Evolutionary conservation across 2,113 vertebrate species (phyloP).

Genomic region (Myiozetetes cayanensis): DNA sequence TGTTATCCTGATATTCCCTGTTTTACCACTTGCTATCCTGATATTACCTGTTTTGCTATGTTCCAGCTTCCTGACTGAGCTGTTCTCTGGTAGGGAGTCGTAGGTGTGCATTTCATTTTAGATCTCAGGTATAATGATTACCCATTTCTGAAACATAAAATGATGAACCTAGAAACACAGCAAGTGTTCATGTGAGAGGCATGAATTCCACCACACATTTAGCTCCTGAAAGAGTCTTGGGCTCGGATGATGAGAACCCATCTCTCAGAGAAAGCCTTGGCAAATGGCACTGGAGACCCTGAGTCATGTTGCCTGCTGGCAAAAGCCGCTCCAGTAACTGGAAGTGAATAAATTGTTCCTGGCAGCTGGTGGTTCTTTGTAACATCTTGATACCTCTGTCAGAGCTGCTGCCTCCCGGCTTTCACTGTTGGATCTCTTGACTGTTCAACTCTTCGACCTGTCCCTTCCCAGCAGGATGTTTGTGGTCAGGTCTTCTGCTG

Average conservation of each 20-base stretch:
- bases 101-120: background rate
- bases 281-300: background rate
- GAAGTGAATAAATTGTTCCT: background rate
- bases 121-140: background rate
- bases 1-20: background rate
- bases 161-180: background rate
- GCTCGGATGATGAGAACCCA: background rate
- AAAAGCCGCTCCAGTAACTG: background rate
- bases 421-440: background rate
- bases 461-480: background rate
- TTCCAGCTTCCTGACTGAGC: background rate
- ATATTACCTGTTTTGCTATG: background rate
- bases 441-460: background rate
- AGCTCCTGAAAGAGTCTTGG: background rate
- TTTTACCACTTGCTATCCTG: background rate
- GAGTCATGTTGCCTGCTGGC: background rate
- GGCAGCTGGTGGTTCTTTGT: background rate
- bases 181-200: background rate
- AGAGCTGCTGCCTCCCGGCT: background rate
- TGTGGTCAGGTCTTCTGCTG: background rate
- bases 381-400: background rate
- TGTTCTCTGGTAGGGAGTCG: background rate
- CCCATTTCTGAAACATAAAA: background rate
- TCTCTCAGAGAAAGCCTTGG: background rate
- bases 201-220: background rate